Conservation (phyloP, 1,140 invertebrate species). For the Harpegnathos saltator region DNA sequence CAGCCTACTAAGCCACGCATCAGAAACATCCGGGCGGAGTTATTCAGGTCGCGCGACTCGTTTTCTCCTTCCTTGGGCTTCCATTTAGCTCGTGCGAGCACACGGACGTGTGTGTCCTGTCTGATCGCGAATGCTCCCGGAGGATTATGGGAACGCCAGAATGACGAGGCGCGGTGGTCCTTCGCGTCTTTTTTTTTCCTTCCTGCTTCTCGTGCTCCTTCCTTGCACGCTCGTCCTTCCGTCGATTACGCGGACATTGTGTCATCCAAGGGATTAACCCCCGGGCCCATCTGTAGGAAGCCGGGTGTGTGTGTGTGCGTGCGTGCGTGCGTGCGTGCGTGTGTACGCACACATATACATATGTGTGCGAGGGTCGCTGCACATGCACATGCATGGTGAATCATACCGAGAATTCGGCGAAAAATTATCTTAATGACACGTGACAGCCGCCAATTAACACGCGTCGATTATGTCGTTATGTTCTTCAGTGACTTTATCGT, state of each 20-base stretch:
- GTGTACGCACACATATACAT: too few species aligned
- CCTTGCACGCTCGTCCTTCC: constrained; percentile 44
- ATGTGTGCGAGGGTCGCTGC: constrained; percentile 57
- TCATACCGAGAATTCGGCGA: not conserved
- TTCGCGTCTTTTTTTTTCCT: constrained; percentile 30
- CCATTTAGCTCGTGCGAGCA: constrained; percentile 37
- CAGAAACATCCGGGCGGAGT: constrained; percentile 79
- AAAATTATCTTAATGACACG: constrained; percentile 20
- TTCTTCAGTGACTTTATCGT: too few species aligned
- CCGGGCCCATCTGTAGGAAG: constrained; percentile 48
- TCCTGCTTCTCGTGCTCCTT: constrained; percentile 4
- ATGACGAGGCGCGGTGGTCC: constrained; percentile 62
- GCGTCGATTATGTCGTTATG: not conserved
- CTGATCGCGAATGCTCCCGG: constrained; percentile 78
- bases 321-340: too few species aligned
- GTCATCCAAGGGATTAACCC: constrained; percentile 79
- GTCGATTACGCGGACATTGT: constrained; percentile 80
- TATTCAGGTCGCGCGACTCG: constrained; percentile 76
- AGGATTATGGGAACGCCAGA: constrained; percentile 79
- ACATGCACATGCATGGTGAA: constrained; percentile 58
- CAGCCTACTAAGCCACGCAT: constrained; percentile 76
- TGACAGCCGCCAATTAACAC: too few species aligned
- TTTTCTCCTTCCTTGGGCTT: constrained; percentile 61
- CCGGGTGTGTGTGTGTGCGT: not conserved
- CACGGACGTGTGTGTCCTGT: constrained; percentile 60